Conservation (phyloP, 2,113 vertebrate species). For the Sus scrofa region T2T-Sscrofa CM000815.6:113511501-113512000, state of each 20-base stretch:
- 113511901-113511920: too few relatives aligned
- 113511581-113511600: neutral
- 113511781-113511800: neutral
- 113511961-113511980: too few relatives aligned
- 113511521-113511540: neutral
- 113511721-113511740: slow-evolving; percentile 3
- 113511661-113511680: neutral
- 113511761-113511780: neutral
- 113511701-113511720: neutral
- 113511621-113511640: neutral
- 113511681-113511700: slow-evolving; percentile 31
- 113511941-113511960: too few relatives aligned
- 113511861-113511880: too few relatives aligned
- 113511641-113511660: slow-evolving; percentile 18
- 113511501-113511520: neutral
- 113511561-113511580: neutral
- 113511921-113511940: too few relatives aligned
- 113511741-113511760: slow-evolving; percentile 20
- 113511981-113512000: too few relatives aligned
- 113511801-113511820: too few relatives aligned
- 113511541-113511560: neutral
- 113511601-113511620: neutral
- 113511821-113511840: too few relatives aligned
- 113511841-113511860: too few relatives aligned
- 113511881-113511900: too few relatives aligned